Base-by-base conservation (phyloP, 2,113 vertebrate genomes). In the Budorcas taxicolor region DNA sequence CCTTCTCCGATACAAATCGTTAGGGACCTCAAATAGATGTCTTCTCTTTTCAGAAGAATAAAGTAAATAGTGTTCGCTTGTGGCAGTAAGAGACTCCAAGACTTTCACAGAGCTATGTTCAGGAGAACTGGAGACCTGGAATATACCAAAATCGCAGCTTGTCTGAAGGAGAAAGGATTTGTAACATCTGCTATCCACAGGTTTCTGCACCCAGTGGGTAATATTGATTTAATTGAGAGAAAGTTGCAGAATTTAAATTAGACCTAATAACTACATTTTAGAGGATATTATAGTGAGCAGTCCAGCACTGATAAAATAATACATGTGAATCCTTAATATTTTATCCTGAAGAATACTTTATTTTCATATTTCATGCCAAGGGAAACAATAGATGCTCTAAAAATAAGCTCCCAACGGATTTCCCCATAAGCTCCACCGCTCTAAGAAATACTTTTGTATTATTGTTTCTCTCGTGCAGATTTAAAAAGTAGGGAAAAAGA, bases 231-330 rank as follows among this genome's bases (percentile, higher is more conserved):
- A 90, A 50, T 23, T 90, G 21, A 86, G 7, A 92, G 31, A 78
- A 91, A 87, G 33, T 83, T 94, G 8, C n/a, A 97, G 91, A 90
- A 97, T 94, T 95, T 94, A 96, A 94, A 95, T 89, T 71, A 91
- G 36, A 53, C 3, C 33, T 64, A 83, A 93, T n/a, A 91, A 23
- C 57, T 67, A 86, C 6, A 92, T 94, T 95, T 91, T 74, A 86
- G 52, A 93, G 57, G 55, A 60, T 47, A 78, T 95, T 83, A 91
- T 47, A 94, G 31, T 29, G 27, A 91, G 47, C 25, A 87, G 36
- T 53, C 9, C 10, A 43, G 50, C 71, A 57, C 94, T 92, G 74
- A 14, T 40, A 74, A 71, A 29, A 60, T 45, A 90, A 82, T 91
- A 89, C 78, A 82, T 29, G 29, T 47, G 43, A 87, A 95, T 33